phyloP scores from a whole-genome alignment of 2,888 invertebrate genomes.

The Zhuqinia jingwanae region DNA sequence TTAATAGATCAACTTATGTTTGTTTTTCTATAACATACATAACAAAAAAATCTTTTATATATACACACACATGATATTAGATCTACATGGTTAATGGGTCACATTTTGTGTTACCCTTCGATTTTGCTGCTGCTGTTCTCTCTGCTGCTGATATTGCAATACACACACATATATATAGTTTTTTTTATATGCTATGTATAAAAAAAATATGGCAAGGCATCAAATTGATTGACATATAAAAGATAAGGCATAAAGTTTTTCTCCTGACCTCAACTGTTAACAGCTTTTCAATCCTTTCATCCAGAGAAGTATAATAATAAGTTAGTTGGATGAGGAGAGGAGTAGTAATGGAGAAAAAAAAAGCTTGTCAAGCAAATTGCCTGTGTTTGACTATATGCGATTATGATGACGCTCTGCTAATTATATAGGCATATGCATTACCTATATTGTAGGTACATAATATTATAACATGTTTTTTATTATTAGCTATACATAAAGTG shows the following conservation, averaged over 20 bases:
- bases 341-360: neutral
- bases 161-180: no score
- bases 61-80: neutral
- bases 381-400: neutral
- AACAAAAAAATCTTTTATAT: no score
- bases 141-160: no score
- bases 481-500: no score
- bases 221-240: slow-evolving; percentile 17
- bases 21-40: no score
- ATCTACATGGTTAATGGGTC: neutral
- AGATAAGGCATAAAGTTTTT: slow-evolving; percentile 21
- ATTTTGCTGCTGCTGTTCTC: no score
- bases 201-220: neutral
- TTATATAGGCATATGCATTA: no score
- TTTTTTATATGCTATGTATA: neutral
- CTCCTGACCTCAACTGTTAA: slow-evolving; percentile 9
- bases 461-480: no score
- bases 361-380: neutral
- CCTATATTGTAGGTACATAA: slow-evolving; percentile 1
- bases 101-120: neutral
- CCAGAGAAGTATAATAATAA: neutral
- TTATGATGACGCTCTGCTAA: neutral
- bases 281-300: neutral
- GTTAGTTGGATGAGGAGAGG: no score
- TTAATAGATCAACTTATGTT: no score